phyloP scores from a whole-genome alignment of 2,888 invertebrate genomes.

The Smittia aterrima region DNA sequence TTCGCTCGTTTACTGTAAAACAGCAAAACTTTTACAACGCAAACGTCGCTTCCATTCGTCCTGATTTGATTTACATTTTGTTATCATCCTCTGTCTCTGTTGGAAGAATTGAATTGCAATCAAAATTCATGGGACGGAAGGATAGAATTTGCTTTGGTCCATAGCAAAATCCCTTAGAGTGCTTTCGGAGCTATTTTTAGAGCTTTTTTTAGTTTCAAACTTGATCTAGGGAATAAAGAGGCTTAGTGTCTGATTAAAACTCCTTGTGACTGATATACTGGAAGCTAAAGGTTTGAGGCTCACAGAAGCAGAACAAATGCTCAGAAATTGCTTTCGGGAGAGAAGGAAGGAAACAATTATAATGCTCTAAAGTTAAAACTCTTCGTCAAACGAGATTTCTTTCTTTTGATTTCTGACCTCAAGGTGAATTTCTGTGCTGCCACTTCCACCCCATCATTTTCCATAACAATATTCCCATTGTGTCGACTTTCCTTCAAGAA shows the following conservation, averaged over 20 bases:
- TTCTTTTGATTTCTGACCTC: conserved; percentile 1
- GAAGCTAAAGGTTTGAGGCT: background rate
- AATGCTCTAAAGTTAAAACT: background rate
- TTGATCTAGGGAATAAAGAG: background rate
- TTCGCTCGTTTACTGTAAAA: too few relatives aligned
- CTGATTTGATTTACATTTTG: background rate
- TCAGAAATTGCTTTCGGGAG: background rate
- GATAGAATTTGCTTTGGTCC: background rate
- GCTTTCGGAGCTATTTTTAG: background rate
- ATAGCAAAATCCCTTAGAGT: background rate
- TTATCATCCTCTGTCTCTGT: background rate
- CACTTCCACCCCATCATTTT: background rate
- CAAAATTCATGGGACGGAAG: background rate
- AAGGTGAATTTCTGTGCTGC: background rate
- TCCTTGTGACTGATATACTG: background rate
- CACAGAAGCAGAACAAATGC: background rate
- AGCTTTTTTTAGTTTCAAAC: background rate
- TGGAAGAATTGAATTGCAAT: background rate
- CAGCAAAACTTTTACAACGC: too few relatives aligned
- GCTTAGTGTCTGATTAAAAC: conserved; percentile 11
- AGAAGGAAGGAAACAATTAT: conserved; percentile 22
- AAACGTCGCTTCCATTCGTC: too few relatives aligned
- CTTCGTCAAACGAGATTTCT: background rate
- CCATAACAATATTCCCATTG: background rate
- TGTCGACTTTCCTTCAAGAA: background rate